Percentiles rank a stretch among this genome's conserved stretches.
These are phyloP conservation scores for Lordiphosa fenestrarum DNA, from an alignment of 2,888 invertebrate species.

Conservation along the genomic window DNA sequence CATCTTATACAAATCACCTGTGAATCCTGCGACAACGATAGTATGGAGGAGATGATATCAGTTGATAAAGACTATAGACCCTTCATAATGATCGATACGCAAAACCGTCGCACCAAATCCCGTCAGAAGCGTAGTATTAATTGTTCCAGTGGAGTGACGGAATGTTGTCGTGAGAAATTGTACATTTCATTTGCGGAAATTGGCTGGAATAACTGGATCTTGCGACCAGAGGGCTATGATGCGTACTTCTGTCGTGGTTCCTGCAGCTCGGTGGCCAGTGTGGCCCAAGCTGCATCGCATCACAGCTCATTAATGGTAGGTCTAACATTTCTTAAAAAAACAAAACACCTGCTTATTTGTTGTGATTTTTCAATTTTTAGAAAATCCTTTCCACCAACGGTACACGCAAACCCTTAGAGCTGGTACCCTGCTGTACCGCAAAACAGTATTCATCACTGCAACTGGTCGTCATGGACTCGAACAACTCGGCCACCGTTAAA, in stretches of 20 bases:
- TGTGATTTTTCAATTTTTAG: conserved; percentile 81
- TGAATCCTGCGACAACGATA: conserved; percentile 86
- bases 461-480: conserved; percentile 89
- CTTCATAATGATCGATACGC: conserved; percentile 90
- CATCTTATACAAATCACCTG: conserved; percentile 90
- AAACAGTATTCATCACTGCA: conserved; percentile 90
- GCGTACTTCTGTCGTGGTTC: conserved; percentile 93
- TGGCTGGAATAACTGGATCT: conserved; percentile 94
- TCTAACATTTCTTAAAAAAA: background rate
- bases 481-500: conserved; percentile 88
- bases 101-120: conserved; percentile 84
- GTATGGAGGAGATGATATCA: conserved; percentile 84
- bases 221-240: conserved; percentile 90
- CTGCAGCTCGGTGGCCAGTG: conserved; percentile 87
- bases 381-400: conserved; percentile 84
- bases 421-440: conserved; percentile 93
- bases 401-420: conserved; percentile 82
- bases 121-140: conserved; percentile 84
- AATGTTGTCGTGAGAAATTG: conserved; percentile 91
- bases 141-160: conserved; percentile 86
- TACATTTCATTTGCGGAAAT: conserved; percentile 91
- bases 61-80: conserved; percentile 86
- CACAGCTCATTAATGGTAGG: conserved; percentile 89
- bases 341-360: background rate
- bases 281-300: conserved; percentile 84